Evolutionary conservation across 1,140 invertebrate genomes (phyloP).

Genomic region (Bombyx mori): ASM3026992v2 NC_085127.1:3452001-3452500

Average conservation of each 20-base stretch:
- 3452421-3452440: slow-evolving; percentile 1
- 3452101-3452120: slow-evolving; percentile 3
- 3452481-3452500: too few species aligned
- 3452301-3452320: slow-evolving; percentile 9
- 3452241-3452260: slow-evolving; percentile 3
- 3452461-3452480: slow-evolving; percentile 1
- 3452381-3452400: slow-evolving; percentile 8
- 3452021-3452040: slow-evolving; percentile 10
- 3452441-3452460: background rate
- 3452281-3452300: slow-evolving; percentile 12
- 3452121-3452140: slow-evolving; percentile 3
- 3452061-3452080: background rate
- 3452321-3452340: slow-evolving; percentile 15
- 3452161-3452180: slow-evolving; percentile 33
- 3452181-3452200: slow-evolving; percentile 21
- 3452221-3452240: background rate
- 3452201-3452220: slow-evolving; percentile 10
- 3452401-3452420: slow-evolving; percentile 6
- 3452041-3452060: slow-evolving; percentile 8
- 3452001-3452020: slow-evolving; percentile 13
- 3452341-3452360: slow-evolving; percentile 15
- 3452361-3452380: slow-evolving; percentile 11
- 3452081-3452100: background rate
- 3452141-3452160: slow-evolving; percentile 18
- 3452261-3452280: slow-evolving; percentile 9